Evolutionary conservation across 2,888 invertebrate species (phyloP).

Genomic region (Acanthosepion lycidas): DNA sequence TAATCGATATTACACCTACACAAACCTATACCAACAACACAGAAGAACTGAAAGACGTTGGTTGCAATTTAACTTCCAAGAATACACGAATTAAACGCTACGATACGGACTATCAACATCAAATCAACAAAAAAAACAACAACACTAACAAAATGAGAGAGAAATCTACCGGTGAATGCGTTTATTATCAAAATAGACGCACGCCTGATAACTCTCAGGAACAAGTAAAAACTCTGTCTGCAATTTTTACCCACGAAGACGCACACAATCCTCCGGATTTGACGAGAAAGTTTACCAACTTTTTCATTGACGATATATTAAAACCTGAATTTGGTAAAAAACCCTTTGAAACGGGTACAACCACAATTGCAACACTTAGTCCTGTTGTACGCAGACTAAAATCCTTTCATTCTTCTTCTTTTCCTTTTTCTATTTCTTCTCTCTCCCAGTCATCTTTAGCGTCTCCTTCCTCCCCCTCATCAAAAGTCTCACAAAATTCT

Average conservation of each 20-base stretch:
- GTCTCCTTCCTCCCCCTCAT: neutral
- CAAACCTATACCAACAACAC: neutral
- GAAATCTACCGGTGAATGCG: neutral
- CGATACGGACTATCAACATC: neutral
- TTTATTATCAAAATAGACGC: neutral
- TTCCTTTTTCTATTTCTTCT: neutral
- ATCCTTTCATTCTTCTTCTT: neutral
- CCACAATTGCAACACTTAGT: neutral
- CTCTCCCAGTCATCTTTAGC: neutral
- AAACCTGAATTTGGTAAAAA: conserved; percentile 67
- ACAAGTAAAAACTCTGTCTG: neutral
- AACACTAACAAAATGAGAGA: neutral
- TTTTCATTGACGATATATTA: conserved; percentile 69
- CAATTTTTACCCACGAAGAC: neutral
- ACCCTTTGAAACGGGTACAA: neutral
- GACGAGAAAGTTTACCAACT: conserved; percentile 60
- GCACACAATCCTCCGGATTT: neutral
- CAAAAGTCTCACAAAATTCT: neutral
- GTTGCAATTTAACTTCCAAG: neutral
- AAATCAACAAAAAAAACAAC: neutral
- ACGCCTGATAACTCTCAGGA: neutral
- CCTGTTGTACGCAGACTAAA: neutral
- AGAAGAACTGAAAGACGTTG: neutral
- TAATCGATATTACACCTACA: neutral
- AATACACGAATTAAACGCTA: neutral